A percentile compares a stretch with the other conserved stretches of the same genome.
Conservation (phyloP, 2,797 vertebrate species). For the Gallinago solitaria region DNA sequence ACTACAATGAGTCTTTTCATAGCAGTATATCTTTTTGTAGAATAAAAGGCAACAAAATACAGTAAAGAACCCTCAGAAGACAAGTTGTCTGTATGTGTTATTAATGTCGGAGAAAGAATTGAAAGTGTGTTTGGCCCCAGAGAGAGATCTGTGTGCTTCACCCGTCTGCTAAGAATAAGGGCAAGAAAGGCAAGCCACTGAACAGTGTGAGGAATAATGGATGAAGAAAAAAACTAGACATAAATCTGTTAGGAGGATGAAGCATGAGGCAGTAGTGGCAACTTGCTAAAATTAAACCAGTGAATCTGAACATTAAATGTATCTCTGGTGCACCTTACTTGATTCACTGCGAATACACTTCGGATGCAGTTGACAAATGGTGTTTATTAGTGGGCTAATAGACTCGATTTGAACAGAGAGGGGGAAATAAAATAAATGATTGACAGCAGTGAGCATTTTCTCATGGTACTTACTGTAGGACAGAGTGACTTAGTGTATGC, state of each 20-base stretch:
- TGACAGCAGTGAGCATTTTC: neutral
- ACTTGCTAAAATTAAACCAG: conserved; percentile 46
- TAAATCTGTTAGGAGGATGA: conserved; percentile 23
- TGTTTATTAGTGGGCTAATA: neutral
- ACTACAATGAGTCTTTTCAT: neutral
- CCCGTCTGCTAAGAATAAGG: neutral
- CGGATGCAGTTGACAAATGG: neutral
- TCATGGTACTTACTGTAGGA: neutral
- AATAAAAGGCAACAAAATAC: conserved; percentile 7
- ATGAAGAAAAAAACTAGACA: neutral
- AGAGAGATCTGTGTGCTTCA: neutral
- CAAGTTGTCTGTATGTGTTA: conserved; percentile 21
- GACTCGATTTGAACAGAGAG: neutral
- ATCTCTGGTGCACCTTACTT: neutral
- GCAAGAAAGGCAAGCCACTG: neutral
- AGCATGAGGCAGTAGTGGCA: neutral
- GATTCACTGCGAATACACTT: neutral
- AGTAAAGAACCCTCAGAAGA: conserved; percentile 15
- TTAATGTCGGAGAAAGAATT: conserved; percentile 16
- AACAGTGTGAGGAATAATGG: neutral
- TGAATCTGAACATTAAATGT: conserved; percentile 29
- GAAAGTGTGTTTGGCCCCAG: neutral
- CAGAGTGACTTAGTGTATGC: neutral
- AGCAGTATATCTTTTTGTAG: neutral
- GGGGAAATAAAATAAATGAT: neutral